Evolutionary conservation across 1,140 invertebrate genomes (phyloP).

Genomic region (Drosophila kikkawai): DNA sequence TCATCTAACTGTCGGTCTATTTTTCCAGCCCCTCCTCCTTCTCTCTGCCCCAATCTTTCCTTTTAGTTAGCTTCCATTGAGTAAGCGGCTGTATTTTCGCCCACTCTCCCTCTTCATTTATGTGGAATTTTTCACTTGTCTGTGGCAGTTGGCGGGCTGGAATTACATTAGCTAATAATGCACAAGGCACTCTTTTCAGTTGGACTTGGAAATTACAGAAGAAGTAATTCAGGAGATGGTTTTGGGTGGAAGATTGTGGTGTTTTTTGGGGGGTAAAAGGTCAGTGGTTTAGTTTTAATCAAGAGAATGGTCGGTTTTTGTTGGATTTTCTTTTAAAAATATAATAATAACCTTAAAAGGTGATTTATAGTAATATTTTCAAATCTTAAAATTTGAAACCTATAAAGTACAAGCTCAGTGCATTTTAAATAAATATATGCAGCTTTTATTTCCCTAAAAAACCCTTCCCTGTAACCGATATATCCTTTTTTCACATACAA

Average conservation of each 20-base stretch:
- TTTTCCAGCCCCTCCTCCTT: slow-evolving; percentile 21
- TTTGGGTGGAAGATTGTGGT: background rate
- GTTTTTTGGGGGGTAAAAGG: background rate
- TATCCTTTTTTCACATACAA: background rate
- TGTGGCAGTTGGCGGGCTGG: slow-evolving; percentile 1
- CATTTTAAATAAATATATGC: background rate
- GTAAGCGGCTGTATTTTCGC: slow-evolving; percentile 5
- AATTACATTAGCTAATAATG: slow-evolving; percentile 32
- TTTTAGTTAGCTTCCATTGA: slow-evolving; percentile 18
- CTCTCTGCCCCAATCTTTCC: background rate
- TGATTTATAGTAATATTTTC: background rate
- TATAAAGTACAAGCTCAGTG: background rate
- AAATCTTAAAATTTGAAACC: background rate
- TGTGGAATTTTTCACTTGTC: slow-evolving; percentile 32
- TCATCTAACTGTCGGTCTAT: slow-evolving; percentile 56
- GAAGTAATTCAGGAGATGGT: background rate
- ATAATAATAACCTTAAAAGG: background rate
- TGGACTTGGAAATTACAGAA: slow-evolving; percentile 1
- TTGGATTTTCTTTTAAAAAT: background rate
- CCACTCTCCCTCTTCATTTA: slow-evolving; percentile 26
- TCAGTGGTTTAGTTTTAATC: background rate
- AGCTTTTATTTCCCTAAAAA: background rate
- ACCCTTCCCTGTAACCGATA: background rate
- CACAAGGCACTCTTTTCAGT: background rate
- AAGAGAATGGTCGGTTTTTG: background rate